Evolutionary conservation across 2,797 vertebrate species (phyloP).

Genomic region (Limnodromus scolopaceus): DNA sequence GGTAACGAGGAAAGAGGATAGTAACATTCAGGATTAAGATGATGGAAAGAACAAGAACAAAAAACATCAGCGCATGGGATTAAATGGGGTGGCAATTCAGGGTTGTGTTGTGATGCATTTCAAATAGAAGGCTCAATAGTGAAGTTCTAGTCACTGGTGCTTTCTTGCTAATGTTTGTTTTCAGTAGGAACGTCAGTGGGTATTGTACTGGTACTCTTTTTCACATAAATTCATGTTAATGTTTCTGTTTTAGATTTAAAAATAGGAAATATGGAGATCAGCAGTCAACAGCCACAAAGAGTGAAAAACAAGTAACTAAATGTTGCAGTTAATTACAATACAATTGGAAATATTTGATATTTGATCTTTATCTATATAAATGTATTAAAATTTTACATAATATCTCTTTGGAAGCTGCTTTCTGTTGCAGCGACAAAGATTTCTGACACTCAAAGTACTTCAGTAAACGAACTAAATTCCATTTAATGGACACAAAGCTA

Average conservation of each 20-base stretch:
- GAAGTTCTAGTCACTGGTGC: not conserved
- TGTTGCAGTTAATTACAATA: constrained; percentile 12
- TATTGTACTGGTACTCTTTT: not conserved
- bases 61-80: not conserved
- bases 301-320: constrained; percentile 65
- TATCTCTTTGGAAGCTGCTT: not conserved
- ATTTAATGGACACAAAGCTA: not conserved
- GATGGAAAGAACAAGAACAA: not conserved
- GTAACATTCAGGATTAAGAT: not conserved
- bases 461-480: not conserved
- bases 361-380: not conserved
- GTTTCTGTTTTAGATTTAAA: constrained; percentile 63
- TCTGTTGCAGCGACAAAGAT: not conserved
- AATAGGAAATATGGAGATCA: constrained; percentile 3
- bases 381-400: not conserved
- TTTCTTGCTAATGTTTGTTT: not conserved
- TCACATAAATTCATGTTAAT: not conserved
- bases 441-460: not conserved
- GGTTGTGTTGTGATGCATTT: not conserved
- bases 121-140: not conserved
- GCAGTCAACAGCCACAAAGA: constrained; percentile 19
- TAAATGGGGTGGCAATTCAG: not conserved
- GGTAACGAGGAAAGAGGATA: not conserved
- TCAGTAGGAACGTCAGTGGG: not conserved
- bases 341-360: not conserved